Conservation (phyloP, 2,113 vertebrate genomes). For the Panthera uncia region DNA sequence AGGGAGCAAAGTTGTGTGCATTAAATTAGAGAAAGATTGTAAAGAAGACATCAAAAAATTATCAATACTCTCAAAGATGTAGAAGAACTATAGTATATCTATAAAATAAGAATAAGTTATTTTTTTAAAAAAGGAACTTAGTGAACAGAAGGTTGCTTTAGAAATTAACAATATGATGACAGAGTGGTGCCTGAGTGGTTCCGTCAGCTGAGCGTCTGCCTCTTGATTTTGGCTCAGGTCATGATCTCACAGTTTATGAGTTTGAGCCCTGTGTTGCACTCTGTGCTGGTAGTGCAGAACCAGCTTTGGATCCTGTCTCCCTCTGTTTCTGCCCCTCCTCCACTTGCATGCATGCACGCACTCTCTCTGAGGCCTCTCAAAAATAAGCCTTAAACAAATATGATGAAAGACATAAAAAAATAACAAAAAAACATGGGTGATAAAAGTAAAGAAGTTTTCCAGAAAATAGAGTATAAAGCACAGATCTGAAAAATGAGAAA, state of each 20-base stretch:
- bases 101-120: not conserved
- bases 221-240: too few species aligned
- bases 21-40: not conserved
- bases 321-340: too few species aligned
- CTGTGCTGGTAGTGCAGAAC: too few species aligned
- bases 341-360: too few species aligned
- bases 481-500: not conserved
- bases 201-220: too few species aligned
- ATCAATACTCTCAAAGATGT: not conserved
- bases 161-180: slow-evolving; percentile 1
- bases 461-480: not conserved
- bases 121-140: slow-evolving; percentile 28
- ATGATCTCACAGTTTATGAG: too few species aligned
- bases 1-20: not conserved
- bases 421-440: not conserved
- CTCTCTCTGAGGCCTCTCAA: too few species aligned
- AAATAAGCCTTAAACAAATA: not conserved
- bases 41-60: not conserved
- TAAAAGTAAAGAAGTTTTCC: not conserved
- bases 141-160: not conserved
- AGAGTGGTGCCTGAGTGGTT: not conserved
- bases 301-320: too few species aligned
- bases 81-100: not conserved
- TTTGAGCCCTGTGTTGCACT: too few species aligned
- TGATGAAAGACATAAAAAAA: not conserved